A percentile compares a stretch with the other conserved stretches of the same genome.
phyloP scores from a whole-genome alignment of 2,113 vertebrate species.

The Morone chrysops region DNA sequence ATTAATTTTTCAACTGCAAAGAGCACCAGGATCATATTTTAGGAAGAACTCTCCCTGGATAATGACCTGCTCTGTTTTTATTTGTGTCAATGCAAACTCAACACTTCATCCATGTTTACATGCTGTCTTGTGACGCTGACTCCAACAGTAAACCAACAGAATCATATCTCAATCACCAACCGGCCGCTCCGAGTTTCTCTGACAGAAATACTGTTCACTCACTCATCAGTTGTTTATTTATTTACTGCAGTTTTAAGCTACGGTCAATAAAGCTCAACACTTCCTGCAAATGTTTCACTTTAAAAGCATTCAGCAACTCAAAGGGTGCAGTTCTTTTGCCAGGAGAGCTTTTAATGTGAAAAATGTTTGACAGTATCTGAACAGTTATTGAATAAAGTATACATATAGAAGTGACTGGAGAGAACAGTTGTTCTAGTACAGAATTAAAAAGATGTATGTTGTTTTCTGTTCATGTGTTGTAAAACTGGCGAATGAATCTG shows the following conservation, averaged over 20 bases:
- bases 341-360: neutral
- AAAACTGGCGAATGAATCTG: neutral
- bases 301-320: neutral
- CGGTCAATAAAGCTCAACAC: neutral
- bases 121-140: no score
- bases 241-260: neutral
- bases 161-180: no score
- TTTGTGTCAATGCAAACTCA: no score
- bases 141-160: no score
- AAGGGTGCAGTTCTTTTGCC: neutral
- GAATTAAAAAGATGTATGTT: neutral
- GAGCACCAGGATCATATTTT: neutral
- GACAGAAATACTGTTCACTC: no score
- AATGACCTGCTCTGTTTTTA: no score
- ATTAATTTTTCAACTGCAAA: neutral
- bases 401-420: neutral
- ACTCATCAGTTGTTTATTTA: no score
- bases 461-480: neutral
- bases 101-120: no score
- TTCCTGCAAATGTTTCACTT: neutral
- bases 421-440: neutral
- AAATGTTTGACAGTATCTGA: no score
- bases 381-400: neutral
- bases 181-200: neutral
- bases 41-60: neutral